Conservation (phyloP, 1,140 invertebrate species). For the Eulimnadia texana region DNA sequence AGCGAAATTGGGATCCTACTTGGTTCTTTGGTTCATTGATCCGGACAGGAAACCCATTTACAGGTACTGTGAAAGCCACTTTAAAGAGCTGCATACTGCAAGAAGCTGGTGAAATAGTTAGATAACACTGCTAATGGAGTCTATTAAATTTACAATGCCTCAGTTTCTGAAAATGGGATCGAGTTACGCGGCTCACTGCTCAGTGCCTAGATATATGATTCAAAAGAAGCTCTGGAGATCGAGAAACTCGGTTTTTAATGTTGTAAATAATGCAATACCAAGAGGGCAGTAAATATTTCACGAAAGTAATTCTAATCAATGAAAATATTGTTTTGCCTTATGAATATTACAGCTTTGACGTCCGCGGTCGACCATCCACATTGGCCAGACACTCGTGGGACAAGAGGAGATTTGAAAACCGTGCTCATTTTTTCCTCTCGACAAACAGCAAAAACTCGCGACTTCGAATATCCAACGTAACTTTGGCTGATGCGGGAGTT, state of each 20-base stretch:
- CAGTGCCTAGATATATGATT: too few species aligned
- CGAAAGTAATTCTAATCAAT: neutral
- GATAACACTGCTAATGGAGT: neutral
- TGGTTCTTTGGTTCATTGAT: conserved; percentile 80
- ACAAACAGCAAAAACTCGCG: conserved; percentile 48
- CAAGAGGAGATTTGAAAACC: conserved; percentile 50
- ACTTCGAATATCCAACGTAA: conserved; percentile 18
- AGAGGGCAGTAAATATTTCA: neutral
- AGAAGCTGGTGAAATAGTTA: too few species aligned
- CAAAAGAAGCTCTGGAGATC: too few species aligned
- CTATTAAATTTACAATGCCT: too few species aligned
- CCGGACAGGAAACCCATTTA: conserved; percentile 69
- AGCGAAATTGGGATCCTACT: conserved; percentile 60
- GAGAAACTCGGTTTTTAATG: too few species aligned
- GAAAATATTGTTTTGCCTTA: neutral
- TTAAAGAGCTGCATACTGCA: neutral
- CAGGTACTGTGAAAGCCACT: conserved; percentile 39
- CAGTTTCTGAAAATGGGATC: too few species aligned
- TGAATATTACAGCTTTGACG: conserved; percentile 48
- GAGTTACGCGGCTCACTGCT: too few species aligned
- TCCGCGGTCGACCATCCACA: conserved; percentile 40
- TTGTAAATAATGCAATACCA: neutral
- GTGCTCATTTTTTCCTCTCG: conserved; percentile 44
- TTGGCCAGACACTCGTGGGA: conserved; percentile 62
- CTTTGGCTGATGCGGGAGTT: conserved; percentile 11